Base-by-base conservation (phyloP, 1,140 invertebrate genomes). In the Melanaphis sacchari region DNA sequence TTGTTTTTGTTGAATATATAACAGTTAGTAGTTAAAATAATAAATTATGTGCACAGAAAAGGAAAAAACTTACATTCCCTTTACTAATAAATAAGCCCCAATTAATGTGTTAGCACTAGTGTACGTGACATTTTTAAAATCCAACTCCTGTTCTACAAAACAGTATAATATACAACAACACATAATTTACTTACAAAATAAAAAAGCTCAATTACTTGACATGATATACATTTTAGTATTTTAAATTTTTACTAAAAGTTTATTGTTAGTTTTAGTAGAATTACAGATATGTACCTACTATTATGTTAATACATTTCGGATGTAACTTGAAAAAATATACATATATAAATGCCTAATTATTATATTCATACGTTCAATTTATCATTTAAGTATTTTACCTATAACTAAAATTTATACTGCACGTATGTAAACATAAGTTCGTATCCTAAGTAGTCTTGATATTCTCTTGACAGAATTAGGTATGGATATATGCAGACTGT, bases 81-180 rank as follows among this genome's bases (percentile, higher is more conserved):
- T 89, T 36, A 54, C 88, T 89, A 89, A 89, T 89, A 89, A 89
- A 89, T 89, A 89, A 89, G 49, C 88, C 26, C 36, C 36, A 89
- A 54, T 89, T 89, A 38, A 54, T 38, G 88, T 89, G 87, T 52
- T 36, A 49, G 52, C 88, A 88, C 88, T 52, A 89, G 88, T 89
- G 88, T 54, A 54, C 49, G 88, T 89, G 88, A 52, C 88, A 89
- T 89, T 89, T 89, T 89, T 26, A 52, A 54, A 54, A 54, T 89
- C 49, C 88, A 15, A 89, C 22, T 54, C 22, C 88, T 54, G 52
- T 89, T 40, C 49, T 36, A 38, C 38, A 54, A 11, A 1, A 26
- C 36, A 0, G 18, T 52, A 43, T 41, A 84, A 84, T 26, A n/a
- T 36, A 54, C 88, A 52, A 24, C 6, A n/a, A 49, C 52, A 89